Evolutionary conservation across 2,888 invertebrate species (phyloP), one percentile per base, ranked within the genome.

Genomic region (Heliconius ismenius): DNA sequence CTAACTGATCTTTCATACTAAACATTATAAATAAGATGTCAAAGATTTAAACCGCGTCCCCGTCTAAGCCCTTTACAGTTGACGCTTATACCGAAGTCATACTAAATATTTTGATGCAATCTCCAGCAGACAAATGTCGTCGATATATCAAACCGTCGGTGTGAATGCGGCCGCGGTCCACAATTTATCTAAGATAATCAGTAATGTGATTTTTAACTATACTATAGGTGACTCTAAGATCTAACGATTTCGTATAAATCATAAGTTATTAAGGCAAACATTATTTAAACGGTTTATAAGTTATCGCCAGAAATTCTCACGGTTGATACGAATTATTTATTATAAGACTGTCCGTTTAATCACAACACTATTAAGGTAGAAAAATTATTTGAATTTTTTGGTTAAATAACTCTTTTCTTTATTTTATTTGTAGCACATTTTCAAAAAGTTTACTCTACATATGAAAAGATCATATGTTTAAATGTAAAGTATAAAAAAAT

Each of bases 81-180:
- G 93, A 92, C 92, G 90, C 87, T 92, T 91, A 93, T 92, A 92
- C 91, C 85, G 81, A 76, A 83, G 87, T 88, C 88, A 87, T 85
- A 88, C 88, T 91, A 88, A 93, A 94, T 92, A 93, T 94, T 93
- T 91, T 92, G 93, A 94, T 93, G 91, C 90, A 91, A 93, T 93
- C 93, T 88, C 86, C 78, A 82, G 80, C 85, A 91, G 90, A 93
- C 91, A 90, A 93, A 94, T 94, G 92, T 88, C 85, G 85, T 84
- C 91, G 84, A 93, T 94, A 92, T 92, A 92, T 93, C 93, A 93
- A 83, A 83, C 83, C 83, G 80, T 83, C 83, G 80, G 80, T 83
- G 80, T 84, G 83, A 85, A 88, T 87, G 87, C 86, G 83, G 81
- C 82, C 83, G 81, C 84, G 81, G 81, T 77, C 87, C 85, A 86